Conservation (phyloP, 2,888 invertebrate genomes). For the Sinhomidia bicolor region DNA sequence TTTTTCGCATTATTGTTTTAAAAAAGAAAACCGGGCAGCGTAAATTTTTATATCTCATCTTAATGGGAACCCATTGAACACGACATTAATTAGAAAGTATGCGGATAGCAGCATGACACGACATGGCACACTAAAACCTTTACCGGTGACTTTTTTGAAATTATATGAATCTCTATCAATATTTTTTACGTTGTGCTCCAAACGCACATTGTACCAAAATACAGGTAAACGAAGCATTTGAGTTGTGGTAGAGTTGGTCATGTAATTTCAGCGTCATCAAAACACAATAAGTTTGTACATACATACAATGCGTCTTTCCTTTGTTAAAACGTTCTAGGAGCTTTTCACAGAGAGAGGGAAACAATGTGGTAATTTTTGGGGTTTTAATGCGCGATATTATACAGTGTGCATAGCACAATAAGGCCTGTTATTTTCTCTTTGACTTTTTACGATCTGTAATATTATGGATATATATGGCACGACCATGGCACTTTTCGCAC, state of each 20-base stretch:
- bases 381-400: not conserved
- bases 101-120: not conserved
- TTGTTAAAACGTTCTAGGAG: not conserved
- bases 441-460: slow-evolving; percentile 31
- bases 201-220: too few species aligned
- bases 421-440: not conserved
- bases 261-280: too few species aligned
- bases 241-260: too few species aligned
- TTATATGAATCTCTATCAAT: not conserved
- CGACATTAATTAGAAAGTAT: slow-evolving; percentile 33
- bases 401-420: not conserved
- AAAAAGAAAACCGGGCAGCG: not conserved
- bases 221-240: too few species aligned
- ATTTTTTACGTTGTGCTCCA: too few species aligned
- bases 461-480: slow-evolving; percentile 35
- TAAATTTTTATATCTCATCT: not conserved
- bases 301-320: too few species aligned
- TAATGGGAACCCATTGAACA: slow-evolving; percentile 24
- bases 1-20: not conserved
- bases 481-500: slow-evolving; percentile 38
- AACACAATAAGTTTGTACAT: too few species aligned
- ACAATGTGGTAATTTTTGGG: slow-evolving; percentile 8
- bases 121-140: not conserved
- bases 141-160: slow-evolving; percentile 1
- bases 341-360: not conserved